Evolutionary conservation across 2,113 vertebrate species (phyloP), one percentile per base, ranked within the genome.

Genomic region (Xiphophorus couchianus): DNA sequence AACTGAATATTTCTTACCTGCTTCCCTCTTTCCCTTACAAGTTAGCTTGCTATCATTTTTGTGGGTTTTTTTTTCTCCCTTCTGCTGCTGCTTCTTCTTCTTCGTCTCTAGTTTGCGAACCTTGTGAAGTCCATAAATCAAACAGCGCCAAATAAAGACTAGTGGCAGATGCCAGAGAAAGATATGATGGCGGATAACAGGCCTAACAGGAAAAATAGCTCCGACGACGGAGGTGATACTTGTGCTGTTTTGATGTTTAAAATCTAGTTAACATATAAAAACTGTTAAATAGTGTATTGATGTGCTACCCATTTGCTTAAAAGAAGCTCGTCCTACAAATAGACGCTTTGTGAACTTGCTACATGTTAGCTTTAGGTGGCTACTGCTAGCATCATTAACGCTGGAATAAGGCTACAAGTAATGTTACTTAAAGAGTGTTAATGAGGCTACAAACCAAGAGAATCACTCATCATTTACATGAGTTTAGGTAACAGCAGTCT

Each of bases 191-290:
- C 93, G 90, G 92, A 94, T 30, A 31, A 78, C 74, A 66, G 85
- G 48, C 86, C 75, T 15, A 89, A 72, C 30, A 87, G 80, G 74
- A 77, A 74, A 29, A 66, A 48, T 54, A 44, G 22, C 78, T 66
- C 33, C 79, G 88, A 90, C 60, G 90, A 93, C 74, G 88, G 93
- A 95, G 94, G 94, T 95, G 93, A 94, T 92, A 94, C 90, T 84
- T 90, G 74, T 84, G 80, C 88, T 71, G 73, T 88, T 93, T 85
- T 65, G 60, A n/a, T 30, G 2, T 62, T 14, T 82, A 67, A 75
- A 44, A 68, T 27, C 10, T 70, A 31, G 27, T 48, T 58, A 58
- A 1, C 69, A 64, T 15, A 27, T 14, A 33, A 0, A 8, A 42
- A 13, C 7, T 44, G 10, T 68, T 25, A 31, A 25, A 5, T 0